Conservation (phyloP, 2,888 invertebrate species). For the Cephus nigrinus region DNA sequence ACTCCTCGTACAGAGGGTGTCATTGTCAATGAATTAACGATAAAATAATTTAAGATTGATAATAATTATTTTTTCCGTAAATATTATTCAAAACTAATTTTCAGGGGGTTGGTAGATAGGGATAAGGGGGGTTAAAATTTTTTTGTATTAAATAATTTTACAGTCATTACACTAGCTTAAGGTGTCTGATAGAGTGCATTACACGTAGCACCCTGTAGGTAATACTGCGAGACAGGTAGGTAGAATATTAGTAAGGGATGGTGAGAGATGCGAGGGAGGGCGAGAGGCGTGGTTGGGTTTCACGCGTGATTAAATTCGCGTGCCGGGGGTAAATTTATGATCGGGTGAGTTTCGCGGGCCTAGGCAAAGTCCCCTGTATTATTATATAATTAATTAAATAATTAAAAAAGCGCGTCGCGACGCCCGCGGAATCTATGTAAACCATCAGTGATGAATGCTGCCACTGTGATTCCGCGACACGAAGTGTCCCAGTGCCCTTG, state of each 20-base stretch:
- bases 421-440: conserved; percentile 30
- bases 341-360: conserved; percentile 12
- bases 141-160: neutral
- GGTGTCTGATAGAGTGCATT: neutral
- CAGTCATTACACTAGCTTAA: neutral
- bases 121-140: neutral
- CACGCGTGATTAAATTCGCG: conserved; percentile 22
- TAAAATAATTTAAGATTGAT: neutral
- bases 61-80: neutral
- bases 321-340: conserved; percentile 17
- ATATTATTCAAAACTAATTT: neutral
- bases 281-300: conserved; percentile 5
- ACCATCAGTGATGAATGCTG: conserved; percentile 36
- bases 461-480: conserved; percentile 22
- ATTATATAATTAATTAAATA: conserved; percentile 37
- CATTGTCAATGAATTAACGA: neutral
- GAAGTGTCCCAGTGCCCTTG: conserved; percentile 6
- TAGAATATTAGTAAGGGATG: neutral
- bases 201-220: neutral
- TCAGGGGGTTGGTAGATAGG: neutral
- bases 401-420: conserved; percentile 28
- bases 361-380: conserved; percentile 18
- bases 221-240: neutral
- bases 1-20: neutral
- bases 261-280: neutral